Evolutionary conservation across 53 echinoderm and acorn worm species (phyloP).

Genomic region (Paracentrotus lividus): DNA sequence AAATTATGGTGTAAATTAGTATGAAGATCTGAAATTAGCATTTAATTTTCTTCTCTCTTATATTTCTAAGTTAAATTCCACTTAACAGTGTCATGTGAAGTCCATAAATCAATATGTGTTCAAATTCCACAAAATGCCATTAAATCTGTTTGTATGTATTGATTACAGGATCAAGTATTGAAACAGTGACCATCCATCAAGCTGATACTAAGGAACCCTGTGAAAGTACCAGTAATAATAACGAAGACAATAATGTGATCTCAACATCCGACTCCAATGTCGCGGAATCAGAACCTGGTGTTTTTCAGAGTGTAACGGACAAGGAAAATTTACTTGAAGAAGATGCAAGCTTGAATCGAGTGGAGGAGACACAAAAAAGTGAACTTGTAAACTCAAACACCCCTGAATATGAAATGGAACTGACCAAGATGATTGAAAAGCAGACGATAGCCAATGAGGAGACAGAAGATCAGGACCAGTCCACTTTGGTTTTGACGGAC

Average conservation of each 20-base stretch:
- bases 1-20: no score
- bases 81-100: no score
- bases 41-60: no score
- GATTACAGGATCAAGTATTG: conserved; percentile 23
- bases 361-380: conserved; percentile 55
- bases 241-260: conserved; percentile 8
- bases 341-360: conserved; percentile 57
- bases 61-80: no score
- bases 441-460: conserved; percentile 75
- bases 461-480: conserved; percentile 60
- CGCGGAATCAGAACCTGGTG: neutral
- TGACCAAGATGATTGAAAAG: conserved; percentile 77
- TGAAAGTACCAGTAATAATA: conserved; percentile 41
- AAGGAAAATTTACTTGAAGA: conserved; percentile 51
- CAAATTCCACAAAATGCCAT: neutral
- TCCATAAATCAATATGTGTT: neutral
- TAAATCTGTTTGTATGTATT: neutral
- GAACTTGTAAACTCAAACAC: conserved; percentile 67
- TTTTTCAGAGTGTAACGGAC: conserved; percentile 65
- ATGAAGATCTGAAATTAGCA: no score
- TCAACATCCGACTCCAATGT: neutral
- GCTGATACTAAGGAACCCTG: neutral
- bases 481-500: conserved; percentile 77
- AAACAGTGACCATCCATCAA: conserved; percentile 48
- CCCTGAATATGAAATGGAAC: conserved; percentile 84